Evolutionary conservation across 2,797 vertebrate species (phyloP), one percentile per base, ranked within the genome.

Genomic region (Myripristis murdjan): DNA sequence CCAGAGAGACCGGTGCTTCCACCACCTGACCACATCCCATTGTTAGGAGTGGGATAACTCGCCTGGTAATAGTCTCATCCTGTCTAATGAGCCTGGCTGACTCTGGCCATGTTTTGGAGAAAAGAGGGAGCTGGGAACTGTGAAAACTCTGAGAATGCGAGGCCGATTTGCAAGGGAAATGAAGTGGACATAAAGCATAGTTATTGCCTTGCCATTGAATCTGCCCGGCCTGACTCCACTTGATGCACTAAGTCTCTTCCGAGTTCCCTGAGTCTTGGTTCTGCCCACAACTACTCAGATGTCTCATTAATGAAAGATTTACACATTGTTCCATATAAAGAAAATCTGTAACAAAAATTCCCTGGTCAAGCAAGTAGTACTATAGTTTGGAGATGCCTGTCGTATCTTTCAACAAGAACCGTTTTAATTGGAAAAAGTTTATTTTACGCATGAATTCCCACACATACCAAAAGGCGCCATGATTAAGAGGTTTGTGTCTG

Each of bases 131-230:
- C 82, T 75, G 87, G 87, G 85, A 90, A 81, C 84, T 84, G 87
- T 70, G 87, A 88, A 90, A 84, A 77, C 79, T 35, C 77, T n/a
- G 88, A 88, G 91, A 93, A 91, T 88, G 6, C 26, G 52, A 79
- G 53, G 80, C 88, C 88, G 87, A 94, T 96, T 95, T 96, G 94
- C 93, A 94, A 94, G 93, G 87, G 93, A 96, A 96, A 95, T 93
- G 26, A 70, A 66, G 90, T 90, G 81, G 89, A 91, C 89, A 93
- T 84, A 83, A 93, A 89, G 73, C 79, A 66, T 64, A 53, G 81
- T 87, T 92, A 72, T 84, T 77, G 76, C 84, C 65, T n/a, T 5
- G 23, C 76, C 48, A 47, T 85, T 70, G 70, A 82, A 85, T 89
- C 63, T 59, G 26, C 64, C 67, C 70, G 74, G 72, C 62, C 82